Evolutionary conservation across 1,140 invertebrate genomes (phyloP).

Genomic region (Drosophila melanogaster): DNA sequence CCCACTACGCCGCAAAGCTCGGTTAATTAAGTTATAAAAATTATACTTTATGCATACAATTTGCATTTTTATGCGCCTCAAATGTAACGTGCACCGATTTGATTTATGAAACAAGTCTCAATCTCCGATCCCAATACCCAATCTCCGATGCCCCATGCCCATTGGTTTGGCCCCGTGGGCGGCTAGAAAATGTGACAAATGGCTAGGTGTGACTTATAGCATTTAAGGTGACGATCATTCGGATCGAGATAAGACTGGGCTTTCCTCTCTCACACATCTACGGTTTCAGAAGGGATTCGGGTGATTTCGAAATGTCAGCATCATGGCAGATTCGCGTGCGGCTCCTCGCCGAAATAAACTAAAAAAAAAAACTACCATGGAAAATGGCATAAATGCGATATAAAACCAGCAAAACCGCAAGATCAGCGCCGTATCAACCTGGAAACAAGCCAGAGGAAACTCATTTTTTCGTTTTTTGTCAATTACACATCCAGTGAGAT

Average conservation of each 20-base stretch:
- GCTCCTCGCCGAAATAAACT: conserved; percentile 40
- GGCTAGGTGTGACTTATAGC: conserved; percentile 76
- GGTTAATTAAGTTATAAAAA: conserved; percentile 81
- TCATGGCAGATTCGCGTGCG: conserved; percentile 54
- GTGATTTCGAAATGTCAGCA: conserved; percentile 46
- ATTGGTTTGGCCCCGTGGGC: conserved; percentile 35
- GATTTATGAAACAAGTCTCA: conserved; percentile 52
- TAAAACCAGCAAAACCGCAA: conserved; percentile 72
- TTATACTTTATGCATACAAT: conserved; percentile 82
- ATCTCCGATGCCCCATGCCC: background rate
- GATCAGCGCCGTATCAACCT: conserved; percentile 69
- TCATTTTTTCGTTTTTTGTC: conserved; percentile 7
- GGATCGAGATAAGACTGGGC: conserved; percentile 21
- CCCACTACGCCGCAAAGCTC: conserved; percentile 17
- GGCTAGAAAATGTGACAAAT: conserved; percentile 67
- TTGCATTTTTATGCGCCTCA: conserved; percentile 78
- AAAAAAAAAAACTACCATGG: conserved; percentile 6
- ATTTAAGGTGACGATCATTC: conserved; percentile 51
- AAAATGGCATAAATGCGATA: conserved; percentile 41
- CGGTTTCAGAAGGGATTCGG: conserved; percentile 54
- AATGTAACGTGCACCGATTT: conserved; percentile 72
- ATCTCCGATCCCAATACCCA: background rate
- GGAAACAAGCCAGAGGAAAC: conserved; percentile 26
- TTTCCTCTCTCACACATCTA: conserved; percentile 72
- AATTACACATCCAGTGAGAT: conserved; percentile 15